Evolutionary conservation across 2,888 invertebrate genomes (phyloP).

Genomic region (Agrochola macilenta): DNA sequence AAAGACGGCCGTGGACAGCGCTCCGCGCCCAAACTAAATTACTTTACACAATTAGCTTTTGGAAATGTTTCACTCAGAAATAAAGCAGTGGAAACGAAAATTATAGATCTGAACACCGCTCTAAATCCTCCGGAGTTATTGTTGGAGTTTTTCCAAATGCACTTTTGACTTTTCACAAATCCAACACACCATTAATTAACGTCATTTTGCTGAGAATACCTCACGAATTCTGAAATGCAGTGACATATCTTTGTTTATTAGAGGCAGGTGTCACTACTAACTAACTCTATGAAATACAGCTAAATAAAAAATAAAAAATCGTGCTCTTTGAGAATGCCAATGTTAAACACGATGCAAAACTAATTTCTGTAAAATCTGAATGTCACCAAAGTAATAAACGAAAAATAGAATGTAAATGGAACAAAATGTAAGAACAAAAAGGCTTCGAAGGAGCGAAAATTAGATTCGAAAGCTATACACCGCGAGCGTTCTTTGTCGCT

Average conservation of each 20-base stretch:
- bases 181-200: neutral
- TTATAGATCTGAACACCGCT: slow-evolving; percentile 59
- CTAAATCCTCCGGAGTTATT: slow-evolving; percentile 19
- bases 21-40: slow-evolving; percentile 78
- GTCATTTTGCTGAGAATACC: neutral
- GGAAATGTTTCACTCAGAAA: slow-evolving; percentile 74
- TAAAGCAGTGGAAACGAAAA: slow-evolving; percentile 69
- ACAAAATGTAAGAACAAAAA: slow-evolving; percentile 66
- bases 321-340: neutral
- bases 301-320: neutral
- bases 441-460: slow-evolving; percentile 74
- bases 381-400: slow-evolving; percentile 55
- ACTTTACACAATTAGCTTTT: slow-evolving; percentile 82
- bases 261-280: neutral
- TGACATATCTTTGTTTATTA: neutral
- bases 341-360: slow-evolving; percentile 33
- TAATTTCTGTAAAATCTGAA: slow-evolving; percentile 50
- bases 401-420: slow-evolving; percentile 66
- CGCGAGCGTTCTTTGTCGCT: slow-evolving; percentile 74
- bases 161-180: neutral
- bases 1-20: slow-evolving; percentile 76
- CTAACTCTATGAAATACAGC: neutral
- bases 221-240: neutral
- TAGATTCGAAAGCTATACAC: slow-evolving; percentile 82
- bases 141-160: slow-evolving; percentile 21